Evolutionary conservation across 2,888 invertebrate genomes (phyloP), one percentile per base, ranked within the genome.

Genomic region (Strigamia maritima): DNA sequence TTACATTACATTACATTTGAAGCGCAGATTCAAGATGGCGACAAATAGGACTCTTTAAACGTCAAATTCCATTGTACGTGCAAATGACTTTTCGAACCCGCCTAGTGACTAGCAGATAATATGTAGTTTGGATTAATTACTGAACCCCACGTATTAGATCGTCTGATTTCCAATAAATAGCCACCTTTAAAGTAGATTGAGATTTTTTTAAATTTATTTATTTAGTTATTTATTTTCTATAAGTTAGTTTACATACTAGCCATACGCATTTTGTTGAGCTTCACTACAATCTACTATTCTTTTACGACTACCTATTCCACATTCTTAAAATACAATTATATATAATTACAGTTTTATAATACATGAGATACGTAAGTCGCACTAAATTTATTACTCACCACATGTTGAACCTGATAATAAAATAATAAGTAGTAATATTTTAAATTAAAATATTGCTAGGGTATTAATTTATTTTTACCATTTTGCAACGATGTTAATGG

Each of bases 141-240:
- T 19, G 75, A 28, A 38, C 75, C 75, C 75, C 75, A n/a, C 75
- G 38, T 3, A 75, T 22, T 12, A 75, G n/a, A 14, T 75, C 75
- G 12, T 38, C 75, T n/a, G 38, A n/a, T 75, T 38, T 22, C 75
- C 75, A 75, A 38, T 22, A 75, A n/a, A 75, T n/a, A 22, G 38
- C 75, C 12, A 38, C 75, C 75, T 75, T 12, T 26, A 26, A 65
- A 26, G 6, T n/a, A n/a, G n/a, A n/a, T n/a, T n/a, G n/a, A n/a
- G n/a, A n/a, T n/a, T n/a, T n/a, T n/a, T n/a, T n/a, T n/a, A n/a
- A n/a, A n/a, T n/a, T n/a, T n/a, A n/a, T n/a, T n/a, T n/a, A n/a
- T n/a, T n/a, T n/a, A n/a, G n/a, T n/a, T n/a, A n/a, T n/a, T n/a
- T n/a, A n/a, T n/a, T n/a, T n/a, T n/a, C n/a, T n/a, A n/a, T n/a